Evolutionary conservation across 2,113 vertebrate species (phyloP).

Genomic region (Solea senegalensis): DNA sequence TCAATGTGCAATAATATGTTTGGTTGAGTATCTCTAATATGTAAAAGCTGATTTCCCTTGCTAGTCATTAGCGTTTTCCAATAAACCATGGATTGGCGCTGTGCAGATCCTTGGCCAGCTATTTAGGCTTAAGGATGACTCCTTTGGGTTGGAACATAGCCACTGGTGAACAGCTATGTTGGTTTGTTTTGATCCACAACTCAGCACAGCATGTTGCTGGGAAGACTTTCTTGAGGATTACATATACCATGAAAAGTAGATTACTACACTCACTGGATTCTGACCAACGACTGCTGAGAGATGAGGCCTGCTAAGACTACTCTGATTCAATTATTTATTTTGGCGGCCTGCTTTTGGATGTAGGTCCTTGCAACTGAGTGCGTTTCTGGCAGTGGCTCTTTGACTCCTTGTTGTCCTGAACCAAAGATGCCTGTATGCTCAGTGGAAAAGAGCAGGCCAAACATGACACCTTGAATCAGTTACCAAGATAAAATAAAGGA

Average conservation of each 20-base stretch:
- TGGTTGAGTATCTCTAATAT: constrained; percentile 39
- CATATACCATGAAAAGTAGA: constrained; percentile 71
- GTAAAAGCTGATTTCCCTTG: constrained; percentile 68
- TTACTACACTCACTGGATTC: constrained; percentile 62
- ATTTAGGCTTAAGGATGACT: constrained; percentile 64
- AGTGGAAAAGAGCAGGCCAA: constrained; percentile 28
- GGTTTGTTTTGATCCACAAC: constrained; percentile 71
- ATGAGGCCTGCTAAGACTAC: constrained; percentile 53
- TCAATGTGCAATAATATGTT: constrained; percentile 23
- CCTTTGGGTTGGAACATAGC: constrained; percentile 62
- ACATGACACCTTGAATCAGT: constrained; percentile 33
- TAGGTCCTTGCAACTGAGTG: constrained; percentile 34
- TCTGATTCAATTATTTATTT: constrained; percentile 64
- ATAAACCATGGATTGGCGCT: constrained; percentile 64
- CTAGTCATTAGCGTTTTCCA: constrained; percentile 66
- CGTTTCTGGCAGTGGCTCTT: constrained; percentile 41
- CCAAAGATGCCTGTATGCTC: constrained; percentile 23
- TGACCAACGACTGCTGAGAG: constrained; percentile 56
- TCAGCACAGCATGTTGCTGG: constrained; percentile 58
- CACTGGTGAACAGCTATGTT: constrained; percentile 59
- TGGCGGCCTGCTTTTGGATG: constrained; percentile 49
- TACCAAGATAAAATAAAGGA: constrained; percentile 26
- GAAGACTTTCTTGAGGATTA: constrained; percentile 67
- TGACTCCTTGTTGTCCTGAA: constrained; percentile 46
- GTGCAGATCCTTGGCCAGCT: constrained; percentile 59